phyloP scores from a whole-genome alignment of 1,140 invertebrate species.

The Bombus cullumanus region DNA sequence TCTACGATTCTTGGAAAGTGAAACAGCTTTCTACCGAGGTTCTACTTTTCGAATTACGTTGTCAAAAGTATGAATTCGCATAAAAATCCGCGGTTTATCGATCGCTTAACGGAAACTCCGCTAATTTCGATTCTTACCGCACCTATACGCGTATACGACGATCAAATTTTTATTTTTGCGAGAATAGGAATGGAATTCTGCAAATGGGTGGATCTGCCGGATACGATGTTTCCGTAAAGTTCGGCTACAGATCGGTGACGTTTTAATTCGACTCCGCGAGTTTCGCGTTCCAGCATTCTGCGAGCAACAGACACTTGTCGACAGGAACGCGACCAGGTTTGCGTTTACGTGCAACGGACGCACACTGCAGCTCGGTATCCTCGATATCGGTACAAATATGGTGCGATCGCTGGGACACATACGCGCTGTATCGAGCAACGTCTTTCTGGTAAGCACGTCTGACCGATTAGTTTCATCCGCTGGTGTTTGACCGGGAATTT shows the following conservation, averaged over 20 bases:
- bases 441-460: neutral
- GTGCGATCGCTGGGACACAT: conserved; percentile 50
- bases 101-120: too few relatives aligned
- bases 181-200: too few relatives aligned
- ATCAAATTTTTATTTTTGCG: too few relatives aligned
- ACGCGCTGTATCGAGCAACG: too few relatives aligned
- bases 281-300: neutral
- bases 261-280: neutral
- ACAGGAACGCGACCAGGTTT: neutral
- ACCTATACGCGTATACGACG: too few relatives aligned
- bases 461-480: neutral
- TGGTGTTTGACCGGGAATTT: conserved; percentile 8
- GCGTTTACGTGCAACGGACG: conserved; percentile 25
- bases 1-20: too few relatives aligned
- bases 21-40: too few relatives aligned
- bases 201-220: neutral
- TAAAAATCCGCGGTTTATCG: too few relatives aligned
- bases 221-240: neutral
- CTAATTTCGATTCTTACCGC: too few relatives aligned
- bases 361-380: conserved; percentile 29
- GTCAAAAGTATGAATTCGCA: too few relatives aligned
- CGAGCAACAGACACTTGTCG: conserved; percentile 12
- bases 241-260: neutral
- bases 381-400: conserved; percentile 67
- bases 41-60: too few relatives aligned